Conservation (phyloP, 2,888 invertebrate genomes). For the Cataglyphis livida region DNA sequence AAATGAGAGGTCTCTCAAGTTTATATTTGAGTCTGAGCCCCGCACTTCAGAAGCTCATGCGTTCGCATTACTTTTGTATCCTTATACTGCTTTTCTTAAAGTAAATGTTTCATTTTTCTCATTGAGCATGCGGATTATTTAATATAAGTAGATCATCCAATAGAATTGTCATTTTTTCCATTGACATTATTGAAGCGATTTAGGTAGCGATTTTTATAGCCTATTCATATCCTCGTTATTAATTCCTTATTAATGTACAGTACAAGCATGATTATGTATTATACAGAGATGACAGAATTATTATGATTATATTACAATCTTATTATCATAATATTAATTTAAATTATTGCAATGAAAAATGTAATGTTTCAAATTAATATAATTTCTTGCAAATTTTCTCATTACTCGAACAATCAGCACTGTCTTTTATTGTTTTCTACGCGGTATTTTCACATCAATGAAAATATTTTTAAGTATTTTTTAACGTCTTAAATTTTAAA, state of each 20-base stretch:
- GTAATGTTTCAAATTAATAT: neutral
- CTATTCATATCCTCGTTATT: neutral
- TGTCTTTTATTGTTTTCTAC: neutral
- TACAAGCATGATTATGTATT: conserved; percentile 1
- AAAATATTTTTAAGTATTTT: neutral
- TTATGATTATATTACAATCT: neutral
- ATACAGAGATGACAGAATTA: neutral
- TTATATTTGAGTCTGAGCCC: conserved; percentile 18
- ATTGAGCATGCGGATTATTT: conserved; percentile 20
- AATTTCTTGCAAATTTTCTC: neutral
- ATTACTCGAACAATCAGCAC: neutral
- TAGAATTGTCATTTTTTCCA: neutral
- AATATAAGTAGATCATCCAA: neutral
- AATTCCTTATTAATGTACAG: conserved; percentile 18
- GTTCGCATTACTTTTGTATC: neutral
- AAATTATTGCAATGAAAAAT: neutral
- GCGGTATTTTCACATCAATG: neutral
- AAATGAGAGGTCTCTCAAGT: conserved; percentile 7
- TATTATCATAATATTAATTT: neutral
- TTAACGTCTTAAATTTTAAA: neutral
- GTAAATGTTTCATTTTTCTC: conserved; percentile 13
- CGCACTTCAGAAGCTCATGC: conserved; percentile 13
- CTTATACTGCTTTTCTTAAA: neutral
- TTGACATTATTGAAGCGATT: neutral
- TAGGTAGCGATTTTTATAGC: neutral